Evolutionary conservation across 2,888 invertebrate species (phyloP), one percentile per base, ranked within the genome.

Genomic region (Eilema caniola): DNA sequence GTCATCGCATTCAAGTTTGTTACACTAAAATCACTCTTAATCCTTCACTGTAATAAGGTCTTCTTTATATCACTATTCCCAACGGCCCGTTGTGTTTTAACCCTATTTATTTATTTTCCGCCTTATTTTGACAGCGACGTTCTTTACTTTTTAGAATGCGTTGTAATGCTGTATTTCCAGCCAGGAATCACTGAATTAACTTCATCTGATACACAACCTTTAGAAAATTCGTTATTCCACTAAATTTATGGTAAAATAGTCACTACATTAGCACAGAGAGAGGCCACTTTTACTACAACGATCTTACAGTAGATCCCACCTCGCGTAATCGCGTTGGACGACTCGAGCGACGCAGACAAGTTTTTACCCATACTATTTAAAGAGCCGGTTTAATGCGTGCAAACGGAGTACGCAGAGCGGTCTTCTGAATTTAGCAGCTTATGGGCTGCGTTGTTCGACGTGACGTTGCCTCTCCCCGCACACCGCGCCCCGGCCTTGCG

Each of bases 91-190:
- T 89, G 89, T 89, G 88, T 91, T 92, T 89, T 90, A 92, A 89
- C 91, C 89, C 91, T 91, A 93, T 93, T 94, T 94, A 94, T 93
- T 93, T 94, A 94, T 94, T 94, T 93, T 94, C 90, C 88, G 88
- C 87, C 87, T 89, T 93, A 93, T 93, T 92, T 92, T 93, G 92
- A 93, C 91, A 92, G 86, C 83, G 83, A 85, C 79, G 81, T 90
- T 90, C 81, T 85, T 86, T 83, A 81, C 77, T 74, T 83, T 83
- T 81, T 72, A 72, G 72, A 80, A 37, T 60, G 71, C 72, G 74
- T 78, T 80, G 79, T 71, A 66, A 66, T 79, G 71, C 80, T 76
- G n/a, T n/a, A 78, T 83, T 79, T 82, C 68, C 74, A 76, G 72
- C 81, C 80, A 86, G 79, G 72, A 67, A 70, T 76, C 76, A 75